A percentile compares a stretch with the other conserved stretches of the same genome.
phyloP scores from a whole-genome alignment of 2,113 vertebrate genomes.

The Entomyzon cyanotis region DNA sequence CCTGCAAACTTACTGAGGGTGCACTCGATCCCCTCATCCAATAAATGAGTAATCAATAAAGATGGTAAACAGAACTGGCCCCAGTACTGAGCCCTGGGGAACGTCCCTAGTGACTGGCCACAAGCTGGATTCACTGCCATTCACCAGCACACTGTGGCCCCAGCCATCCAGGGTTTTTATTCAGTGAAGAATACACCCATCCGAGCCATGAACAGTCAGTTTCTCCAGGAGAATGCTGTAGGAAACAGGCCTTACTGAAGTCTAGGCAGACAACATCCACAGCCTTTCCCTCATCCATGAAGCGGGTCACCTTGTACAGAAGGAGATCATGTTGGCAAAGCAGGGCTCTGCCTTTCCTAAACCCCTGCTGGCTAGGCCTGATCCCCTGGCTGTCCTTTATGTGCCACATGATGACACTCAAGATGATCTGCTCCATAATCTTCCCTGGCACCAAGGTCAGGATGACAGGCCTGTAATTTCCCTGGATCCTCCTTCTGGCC shows the following conservation, averaged over 20 bases:
- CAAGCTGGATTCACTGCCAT: neutral
- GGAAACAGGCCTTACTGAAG: neutral
- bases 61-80: neutral
- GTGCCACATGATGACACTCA: neutral
- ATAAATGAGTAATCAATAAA: neutral
- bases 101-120: rapidly evolving
- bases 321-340: neutral
- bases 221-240: neutral
- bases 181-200: neutral
- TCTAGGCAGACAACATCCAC: neutral
- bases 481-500: neutral
- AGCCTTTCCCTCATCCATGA: neutral
- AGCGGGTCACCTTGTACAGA: neutral
- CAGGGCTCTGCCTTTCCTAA: neutral
- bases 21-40: rapidly evolving
- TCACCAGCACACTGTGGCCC: neutral
- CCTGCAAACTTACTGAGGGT: neutral
- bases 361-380: neutral
- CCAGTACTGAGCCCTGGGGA: neutral
- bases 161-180: neutral
- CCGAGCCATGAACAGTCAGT: neutral
- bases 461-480: neutral
- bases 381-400: neutral
- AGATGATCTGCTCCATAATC: neutral
- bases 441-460: neutral